Evolutionary conservation across 2,888 invertebrate species (phyloP).

Genomic region (Diadegma fenestrale): DNA sequence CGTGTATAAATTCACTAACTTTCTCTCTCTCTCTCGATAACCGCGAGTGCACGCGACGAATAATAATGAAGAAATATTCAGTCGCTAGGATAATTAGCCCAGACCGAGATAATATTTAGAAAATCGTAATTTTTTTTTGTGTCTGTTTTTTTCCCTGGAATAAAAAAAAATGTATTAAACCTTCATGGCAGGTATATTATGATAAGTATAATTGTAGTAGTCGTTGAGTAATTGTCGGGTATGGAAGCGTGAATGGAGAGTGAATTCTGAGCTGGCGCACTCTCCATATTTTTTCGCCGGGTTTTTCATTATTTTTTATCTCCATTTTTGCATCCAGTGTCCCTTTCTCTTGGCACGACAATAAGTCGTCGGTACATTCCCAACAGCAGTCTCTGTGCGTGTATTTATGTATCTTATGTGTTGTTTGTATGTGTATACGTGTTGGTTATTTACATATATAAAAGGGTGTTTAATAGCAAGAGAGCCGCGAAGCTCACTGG

Average conservation of each 20-base stretch:
- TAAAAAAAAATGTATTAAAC: not conserved
- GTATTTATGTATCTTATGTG: not conserved
- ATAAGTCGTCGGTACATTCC: constrained; percentile 49
- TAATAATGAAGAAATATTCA: constrained; percentile 32
- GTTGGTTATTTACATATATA: constrained; percentile 30
- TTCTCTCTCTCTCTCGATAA: constrained; percentile 31
- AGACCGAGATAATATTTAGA: not conserved
- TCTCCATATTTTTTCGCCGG: constrained; percentile 9
- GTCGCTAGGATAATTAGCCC: constrained; percentile 30
- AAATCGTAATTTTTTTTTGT: not conserved
- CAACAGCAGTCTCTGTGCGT: not conserved
- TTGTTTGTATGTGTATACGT: not conserved
- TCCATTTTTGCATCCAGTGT: not conserved
- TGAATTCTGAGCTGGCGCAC: constrained; percentile 45
- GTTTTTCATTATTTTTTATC: constrained; percentile 16
- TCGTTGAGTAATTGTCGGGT: constrained; percentile 46
- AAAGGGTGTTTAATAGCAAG: constrained; percentile 48
- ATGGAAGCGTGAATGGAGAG: constrained; percentile 39
- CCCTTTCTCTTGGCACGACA: constrained; percentile 42
- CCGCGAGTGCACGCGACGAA: constrained; percentile 3
- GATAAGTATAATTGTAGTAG: constrained; percentile 48
- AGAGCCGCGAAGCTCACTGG: constrained; percentile 33
- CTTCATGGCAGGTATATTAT: constrained; percentile 34
- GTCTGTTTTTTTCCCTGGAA: not conserved
- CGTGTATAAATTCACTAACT: constrained; percentile 51